Base-by-base conservation (phyloP, 1,140 invertebrate species). In the Yoshiicerus persimilis region DNA sequence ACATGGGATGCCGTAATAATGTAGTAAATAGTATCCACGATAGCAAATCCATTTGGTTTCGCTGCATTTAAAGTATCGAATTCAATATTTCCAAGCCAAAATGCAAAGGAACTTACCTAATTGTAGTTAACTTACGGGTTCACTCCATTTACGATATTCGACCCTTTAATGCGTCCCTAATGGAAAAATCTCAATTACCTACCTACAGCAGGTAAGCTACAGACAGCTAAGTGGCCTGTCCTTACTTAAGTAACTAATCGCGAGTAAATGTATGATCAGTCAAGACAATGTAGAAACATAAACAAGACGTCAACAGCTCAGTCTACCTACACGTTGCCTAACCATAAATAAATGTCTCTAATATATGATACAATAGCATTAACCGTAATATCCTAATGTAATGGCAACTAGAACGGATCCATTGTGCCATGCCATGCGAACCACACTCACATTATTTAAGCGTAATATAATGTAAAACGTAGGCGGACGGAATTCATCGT, bases 171-270 rank as follows among this genome's bases (percentile, higher is more conserved):
- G 83, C 30, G 83, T 27, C 77, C 77, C 83, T 84, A 84, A 84
- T 84, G 83, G 83, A 38, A 84, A 84, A 84, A 84, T 84, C 38
- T 84, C 80, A 84, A 39, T 84, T 84, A 84, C 75, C n/a, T 39
- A 83, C 83, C 83, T 84, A 84, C 83, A 84, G 83, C 83, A 84
- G 83, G 83, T 84, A 62, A 84, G 83, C 27, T 47, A n/a, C 39
- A 84, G 39, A 25, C 34, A 80, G 41, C 38, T 84, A 47, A 84
- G 83, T 84, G 38, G 39, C 27, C 38, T 83, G 36, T 23, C 77
- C 36, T 84, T 84, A 84, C 83, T 47, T 47, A 84, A 41, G 23
- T 47, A 84, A 83, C 77, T 41, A 83, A 70, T 70, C 30, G 66
- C 30, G 30, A 70, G 25, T 70, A 70, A 30, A 25, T 30, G 66